Percentiles rank a stretch among this genome's conserved stretches.
These are phyloP conservation scores for Blastomussa wellsi DNA, from an alignment of 92 coral and sea anemone genomes.

Conservation along the genomic window DNA sequence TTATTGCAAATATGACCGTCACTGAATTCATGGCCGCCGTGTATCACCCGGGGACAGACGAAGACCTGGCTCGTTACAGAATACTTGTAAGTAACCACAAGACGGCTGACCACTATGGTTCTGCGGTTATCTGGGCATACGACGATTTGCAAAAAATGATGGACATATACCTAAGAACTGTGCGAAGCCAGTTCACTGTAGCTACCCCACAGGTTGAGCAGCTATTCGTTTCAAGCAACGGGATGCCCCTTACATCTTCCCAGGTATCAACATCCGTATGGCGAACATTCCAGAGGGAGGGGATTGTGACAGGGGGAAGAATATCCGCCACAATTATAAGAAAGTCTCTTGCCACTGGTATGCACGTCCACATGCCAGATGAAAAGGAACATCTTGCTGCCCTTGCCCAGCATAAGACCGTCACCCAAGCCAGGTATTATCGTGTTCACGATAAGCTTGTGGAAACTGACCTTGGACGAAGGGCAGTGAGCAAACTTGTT, in stretches of 20 bases:
- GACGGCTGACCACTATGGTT: conserved; percentile 52
- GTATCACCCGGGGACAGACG: conserved; percentile 44
- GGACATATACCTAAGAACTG: conserved; percentile 47
- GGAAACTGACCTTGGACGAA: conserved; percentile 53
- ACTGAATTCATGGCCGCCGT: conserved; percentile 51
- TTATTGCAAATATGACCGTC: conserved; percentile 1
- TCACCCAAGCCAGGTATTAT: conserved; percentile 48
- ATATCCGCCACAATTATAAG: conserved; percentile 46
- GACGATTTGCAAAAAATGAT: conserved; percentile 36
- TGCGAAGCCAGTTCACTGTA: conserved; percentile 33
- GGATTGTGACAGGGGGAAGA: conserved; percentile 22
- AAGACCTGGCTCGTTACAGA: conserved; percentile 53
- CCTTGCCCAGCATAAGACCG: conserved; percentile 58
- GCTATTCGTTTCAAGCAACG: conserved; percentile 52
- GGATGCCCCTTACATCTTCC: conserved; percentile 53
- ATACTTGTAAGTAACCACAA: conserved; percentile 51
- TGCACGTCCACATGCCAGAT: conserved; percentile 56
- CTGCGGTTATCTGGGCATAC: conserved; percentile 61
- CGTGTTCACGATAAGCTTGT: conserved; percentile 55
- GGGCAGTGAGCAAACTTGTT: conserved; percentile 57
- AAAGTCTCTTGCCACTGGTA: conserved; percentile 61
- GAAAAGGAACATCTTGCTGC: conserved; percentile 52
- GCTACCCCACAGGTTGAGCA: conserved; percentile 21
- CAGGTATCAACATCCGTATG: conserved; percentile 50
- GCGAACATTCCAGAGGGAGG: conserved; percentile 60